Evolutionary conservation across 1,140 invertebrate species (phyloP), one percentile per base, ranked within the genome.

Genomic region (Paracyclopina nana): DNA sequence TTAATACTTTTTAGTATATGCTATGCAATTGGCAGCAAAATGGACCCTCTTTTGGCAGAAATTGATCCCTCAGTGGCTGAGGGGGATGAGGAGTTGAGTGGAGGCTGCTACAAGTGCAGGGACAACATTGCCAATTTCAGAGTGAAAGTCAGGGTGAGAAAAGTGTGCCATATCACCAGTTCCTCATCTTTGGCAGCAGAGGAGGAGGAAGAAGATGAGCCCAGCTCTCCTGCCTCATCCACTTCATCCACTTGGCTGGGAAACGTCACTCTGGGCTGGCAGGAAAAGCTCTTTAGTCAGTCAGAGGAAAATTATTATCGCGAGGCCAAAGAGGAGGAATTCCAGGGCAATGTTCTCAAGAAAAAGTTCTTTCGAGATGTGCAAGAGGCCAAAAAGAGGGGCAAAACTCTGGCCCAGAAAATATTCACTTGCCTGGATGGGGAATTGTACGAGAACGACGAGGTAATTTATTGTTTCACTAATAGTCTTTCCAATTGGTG

Each of bases 281-380:
- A 38, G 20, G 34, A 38, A 20, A 38, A 38, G 20, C 8, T 38
- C n/a, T 38, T 38, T 9, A 38, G 34, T 9, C n/a, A n/a, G 2
- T n/a, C 34, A 5, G 34, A 38, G 20, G 14, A 38, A 16, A n/a
- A 20, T n/a, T 38, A 16, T 38, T 38, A 38, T 38, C 14, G 34
- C 34, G 34, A 20, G 20, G 20, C 14, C 14, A 38, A 38, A 20
- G 34, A 38, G 20, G 14, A n/a, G n/a, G 34, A 38, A 16, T 38
- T 38, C 20, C n/a, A 38, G 14, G 2, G 34, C 5, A 20, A 38
- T 20, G 34, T 20, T 38, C 8, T 38, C 3, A 38, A 20, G 20
- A 38, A 38, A 20, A 38, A 38, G 34, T 38, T 38, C 34, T 38
- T 38, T 38, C 34, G 20, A 5, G n/a, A 16, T n/a, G 34, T 38